Evolutionary conservation across 2,888 invertebrate genomes (phyloP).

Genomic region (Tenodera sinensis): DNA sequence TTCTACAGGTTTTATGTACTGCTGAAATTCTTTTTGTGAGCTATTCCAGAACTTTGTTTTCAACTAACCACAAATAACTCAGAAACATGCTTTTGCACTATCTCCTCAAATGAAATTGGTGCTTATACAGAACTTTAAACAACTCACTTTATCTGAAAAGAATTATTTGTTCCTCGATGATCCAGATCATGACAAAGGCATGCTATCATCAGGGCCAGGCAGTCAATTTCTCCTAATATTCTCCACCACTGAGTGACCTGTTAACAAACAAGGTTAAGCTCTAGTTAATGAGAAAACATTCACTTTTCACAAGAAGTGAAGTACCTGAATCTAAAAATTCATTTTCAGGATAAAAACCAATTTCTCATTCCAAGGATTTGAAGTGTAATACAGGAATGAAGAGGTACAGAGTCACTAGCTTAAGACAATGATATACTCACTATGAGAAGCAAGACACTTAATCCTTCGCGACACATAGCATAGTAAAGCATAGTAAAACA

Average conservation of each 20-base stretch:
- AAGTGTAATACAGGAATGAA: no score
- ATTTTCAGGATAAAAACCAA: not conserved
- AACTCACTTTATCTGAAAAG: constrained; percentile 91
- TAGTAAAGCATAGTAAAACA: no score
- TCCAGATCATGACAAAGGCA: constrained; percentile 94
- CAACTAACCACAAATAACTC: not conserved
- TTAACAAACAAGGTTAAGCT: constrained; percentile 38
- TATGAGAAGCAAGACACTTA: no score
- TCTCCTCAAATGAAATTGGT: not conserved
- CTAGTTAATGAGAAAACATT: not conserved
- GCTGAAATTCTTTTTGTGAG: not conserved
- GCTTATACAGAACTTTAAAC: not conserved
- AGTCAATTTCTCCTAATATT: constrained; percentile 86
- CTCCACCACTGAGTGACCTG: constrained; percentile 92
- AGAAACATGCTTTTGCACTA: not conserved
- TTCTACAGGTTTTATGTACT: not conserved
- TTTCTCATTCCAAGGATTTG: not conserved
- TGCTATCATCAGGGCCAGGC: constrained; percentile 85
- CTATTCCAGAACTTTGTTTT: not conserved
- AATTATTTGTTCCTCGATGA: constrained; percentile 95
- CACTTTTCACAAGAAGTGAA: not conserved
- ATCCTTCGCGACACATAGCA: no score
- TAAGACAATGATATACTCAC: no score
- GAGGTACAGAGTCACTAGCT: no score
- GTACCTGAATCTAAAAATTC: not conserved